These are phyloP conservation scores for Caerostris darwini DNA, from an alignment of 1,140 invertebrate species.

Conservation along the genomic window DNA sequence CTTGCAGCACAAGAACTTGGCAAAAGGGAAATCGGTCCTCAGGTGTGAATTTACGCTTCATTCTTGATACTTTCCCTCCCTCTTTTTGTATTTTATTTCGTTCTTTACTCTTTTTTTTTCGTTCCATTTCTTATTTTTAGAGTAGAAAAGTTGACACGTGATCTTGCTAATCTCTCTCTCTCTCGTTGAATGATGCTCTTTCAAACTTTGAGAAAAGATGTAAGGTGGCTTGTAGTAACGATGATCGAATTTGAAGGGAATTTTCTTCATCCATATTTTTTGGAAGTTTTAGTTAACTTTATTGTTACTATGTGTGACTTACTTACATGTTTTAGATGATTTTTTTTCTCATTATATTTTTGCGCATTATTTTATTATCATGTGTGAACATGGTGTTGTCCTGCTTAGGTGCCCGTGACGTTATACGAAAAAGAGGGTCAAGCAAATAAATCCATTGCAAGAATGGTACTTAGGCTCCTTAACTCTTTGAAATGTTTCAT, in stretches of 20 bases:
- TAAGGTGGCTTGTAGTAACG: neutral
- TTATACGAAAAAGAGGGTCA: no score
- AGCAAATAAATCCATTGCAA: no score
- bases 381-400: no score
- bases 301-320: neutral
- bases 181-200: conserved; percentile 24
- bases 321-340: no score
- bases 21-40: conserved; percentile 14
- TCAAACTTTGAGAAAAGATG: neutral
- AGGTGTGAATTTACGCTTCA: conserved; percentile 30
- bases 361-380: no score
- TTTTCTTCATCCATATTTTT: neutral
- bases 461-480: no score
- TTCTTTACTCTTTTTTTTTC: neutral
- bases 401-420: no score
- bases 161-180: conserved; percentile 47
- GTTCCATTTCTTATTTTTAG: neutral
- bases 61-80: neutral
- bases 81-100: neutral
- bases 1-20: neutral
- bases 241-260: neutral
- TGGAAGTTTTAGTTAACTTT: neutral
- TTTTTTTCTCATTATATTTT: no score
- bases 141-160: neutral
- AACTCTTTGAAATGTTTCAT: no score